Conservation (phyloP, 1,140 invertebrate species). For the Holcopasites calliopsidis region DNA sequence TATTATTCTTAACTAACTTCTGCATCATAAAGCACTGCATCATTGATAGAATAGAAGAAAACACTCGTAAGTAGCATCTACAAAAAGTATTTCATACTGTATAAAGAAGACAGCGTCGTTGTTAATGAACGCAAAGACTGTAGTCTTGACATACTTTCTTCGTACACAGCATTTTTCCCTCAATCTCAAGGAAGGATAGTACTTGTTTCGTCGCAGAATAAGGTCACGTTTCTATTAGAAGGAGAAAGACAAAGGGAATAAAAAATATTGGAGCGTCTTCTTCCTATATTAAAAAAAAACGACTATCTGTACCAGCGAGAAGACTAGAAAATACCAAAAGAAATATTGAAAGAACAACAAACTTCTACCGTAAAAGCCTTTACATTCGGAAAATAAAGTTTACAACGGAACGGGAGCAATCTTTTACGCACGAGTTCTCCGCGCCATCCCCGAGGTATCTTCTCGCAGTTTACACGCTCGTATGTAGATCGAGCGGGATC, state of each 20-base stretch:
- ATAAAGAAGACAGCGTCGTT: neutral
- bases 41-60: neutral
- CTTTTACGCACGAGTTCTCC: neutral
- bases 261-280: neutral
- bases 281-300: neutral
- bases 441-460: neutral
- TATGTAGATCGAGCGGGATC: conserved; percentile 1
- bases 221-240: conserved; percentile 9
- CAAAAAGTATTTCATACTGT: neutral
- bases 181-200: neutral
- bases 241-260: no score
- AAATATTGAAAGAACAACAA: no score
- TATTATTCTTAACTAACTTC: neutral
- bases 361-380: no score
- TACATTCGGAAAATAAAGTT: no score
- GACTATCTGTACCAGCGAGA: no score
- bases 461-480: neutral
- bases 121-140: neutral
- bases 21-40: neutral
- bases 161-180: neutral
- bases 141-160: conserved; percentile 11
- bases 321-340: no score
- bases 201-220: neutral
- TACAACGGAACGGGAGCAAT: neutral
- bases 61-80: neutral